Percentiles rank a stretch among this genome's conserved stretches.
Conservation (phyloP, 2,113 vertebrate genomes). For the Sterrhoptilus dennistouni region DNA sequence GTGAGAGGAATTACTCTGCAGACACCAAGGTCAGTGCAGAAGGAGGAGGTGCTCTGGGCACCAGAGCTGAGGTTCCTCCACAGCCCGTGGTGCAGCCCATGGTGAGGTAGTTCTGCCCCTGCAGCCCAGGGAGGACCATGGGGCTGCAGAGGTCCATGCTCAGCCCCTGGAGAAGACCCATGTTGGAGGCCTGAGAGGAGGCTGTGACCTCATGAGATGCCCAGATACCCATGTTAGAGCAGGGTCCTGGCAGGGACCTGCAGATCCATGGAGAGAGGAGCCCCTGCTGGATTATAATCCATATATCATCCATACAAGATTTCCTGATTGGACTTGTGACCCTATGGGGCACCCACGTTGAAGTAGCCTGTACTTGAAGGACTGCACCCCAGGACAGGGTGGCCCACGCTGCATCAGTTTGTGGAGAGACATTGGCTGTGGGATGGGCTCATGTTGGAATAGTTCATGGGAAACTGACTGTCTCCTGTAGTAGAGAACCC, state of each 20-base stretch:
- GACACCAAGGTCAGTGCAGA: neutral
- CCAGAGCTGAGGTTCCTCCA: neutral
- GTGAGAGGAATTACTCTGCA: neutral
- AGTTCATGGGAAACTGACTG: too few species aligned
- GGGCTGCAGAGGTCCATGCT: neutral
- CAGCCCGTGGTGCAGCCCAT: neutral
- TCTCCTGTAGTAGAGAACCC: neutral
- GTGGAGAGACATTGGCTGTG: fast-evolving
- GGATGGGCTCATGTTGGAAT: fast-evolving
- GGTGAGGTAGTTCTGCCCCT: neutral
- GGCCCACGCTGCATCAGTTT: neutral
- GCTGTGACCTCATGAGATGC: neutral
- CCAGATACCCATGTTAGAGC: too few species aligned
- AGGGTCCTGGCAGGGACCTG: neutral
- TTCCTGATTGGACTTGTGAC: neutral
- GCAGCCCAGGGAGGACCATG: fast-evolving
- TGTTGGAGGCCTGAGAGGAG: neutral
- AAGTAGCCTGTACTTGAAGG: neutral
- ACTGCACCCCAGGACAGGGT: neutral
- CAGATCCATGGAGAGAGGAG: neutral
- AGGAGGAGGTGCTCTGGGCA: neutral
- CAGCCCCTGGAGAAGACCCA: neutral
- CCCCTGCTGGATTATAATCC: neutral
- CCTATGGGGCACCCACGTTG: fast-evolving
- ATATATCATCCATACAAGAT: too few species aligned